Base-by-base conservation (phyloP, 2,113 vertebrate species). In the Antennarius striatus region DNA sequence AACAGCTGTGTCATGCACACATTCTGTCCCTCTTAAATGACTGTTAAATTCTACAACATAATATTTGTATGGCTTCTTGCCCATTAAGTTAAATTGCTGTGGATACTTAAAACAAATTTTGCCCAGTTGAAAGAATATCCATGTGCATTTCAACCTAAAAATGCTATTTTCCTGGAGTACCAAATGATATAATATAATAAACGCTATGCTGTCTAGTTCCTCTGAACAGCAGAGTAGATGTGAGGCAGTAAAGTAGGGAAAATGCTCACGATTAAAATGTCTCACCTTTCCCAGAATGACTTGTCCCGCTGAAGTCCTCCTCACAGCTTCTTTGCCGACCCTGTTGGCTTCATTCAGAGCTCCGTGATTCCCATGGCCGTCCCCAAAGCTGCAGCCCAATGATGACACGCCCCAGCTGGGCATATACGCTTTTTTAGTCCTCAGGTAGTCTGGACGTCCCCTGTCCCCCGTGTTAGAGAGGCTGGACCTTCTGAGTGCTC, bases 241-340 rank as follows among this genome's bases (percentile, higher is more conserved):
- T 65, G 46, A 73, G 6, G 58, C 59, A 51, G 17, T 51, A 11
- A 36, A 54, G 43, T 22, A 49, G 29, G 53, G 49, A 56, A 65
- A 11, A n/a, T 69, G 7, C 8, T 40, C 36, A 28, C 9, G 1
- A 22, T 28, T 39, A 16, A 14, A 30, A 42, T 65, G 39, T 48
- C 79, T 81, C 58, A 92, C 91, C 84, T 91, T 87, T 69, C 69
- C 83, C 42, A 80, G 55, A 45, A 77, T 30, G 32, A 66, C 48
- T 30, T 80, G 86, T 51, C 52, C 80, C 29, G 81, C 65, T 0
- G 92, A 87, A 64, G 77, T 92, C 86, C 93, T 97, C 71, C 90
- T 91, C 0, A 90, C 82, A 11, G 93, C 89, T 17, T 94, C 93
- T 84, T 92, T 94, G 71, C 91, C 90, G 48, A 89, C 86, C 54